phyloP scores from a whole-genome alignment of 2,113 vertebrate genomes.

The Aleadryas rufinucha region DNA sequence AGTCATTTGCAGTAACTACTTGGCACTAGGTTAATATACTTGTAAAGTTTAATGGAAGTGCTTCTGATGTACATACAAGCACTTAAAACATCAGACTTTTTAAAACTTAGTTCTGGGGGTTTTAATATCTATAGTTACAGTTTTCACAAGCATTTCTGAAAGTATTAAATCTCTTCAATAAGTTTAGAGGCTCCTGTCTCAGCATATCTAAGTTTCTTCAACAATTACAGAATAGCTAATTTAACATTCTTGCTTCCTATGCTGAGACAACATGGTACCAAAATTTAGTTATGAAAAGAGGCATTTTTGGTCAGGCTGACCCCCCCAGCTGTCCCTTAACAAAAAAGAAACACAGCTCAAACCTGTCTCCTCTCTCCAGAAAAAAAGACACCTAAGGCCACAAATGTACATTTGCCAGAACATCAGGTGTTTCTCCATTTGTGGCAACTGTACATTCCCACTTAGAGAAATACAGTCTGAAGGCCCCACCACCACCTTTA shows the following conservation, averaged over 20 bases:
- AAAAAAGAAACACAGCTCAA: conserved; percentile 40
- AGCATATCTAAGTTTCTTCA: conserved; percentile 43
- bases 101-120: conserved; percentile 45
- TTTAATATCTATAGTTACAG: conserved; percentile 66
- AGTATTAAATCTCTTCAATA: conserved; percentile 53
- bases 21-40: conserved; percentile 80
- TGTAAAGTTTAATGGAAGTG: conserved; percentile 71
- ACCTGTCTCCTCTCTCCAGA: conserved; percentile 25
- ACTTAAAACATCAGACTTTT: conserved; percentile 70
- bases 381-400: conserved; percentile 39
- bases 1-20: conserved; percentile 81
- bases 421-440: conserved; percentile 3
- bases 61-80: conserved; percentile 70
- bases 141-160: conserved; percentile 68
- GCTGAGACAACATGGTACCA: conserved; percentile 55
- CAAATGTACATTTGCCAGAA: conserved; percentile 40
- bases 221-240: conserved; percentile 55
- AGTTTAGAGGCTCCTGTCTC: conserved; percentile 70
- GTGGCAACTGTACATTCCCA: conserved; percentile 29
- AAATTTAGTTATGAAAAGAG: conserved; percentile 60
- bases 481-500: neutral
- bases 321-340: neutral
- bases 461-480: neutral
- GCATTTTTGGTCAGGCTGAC: conserved; percentile 50
- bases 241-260: conserved; percentile 59